Conservation (phyloP, 2,888 invertebrate species). For the Lacanobia oleracea region DNA sequence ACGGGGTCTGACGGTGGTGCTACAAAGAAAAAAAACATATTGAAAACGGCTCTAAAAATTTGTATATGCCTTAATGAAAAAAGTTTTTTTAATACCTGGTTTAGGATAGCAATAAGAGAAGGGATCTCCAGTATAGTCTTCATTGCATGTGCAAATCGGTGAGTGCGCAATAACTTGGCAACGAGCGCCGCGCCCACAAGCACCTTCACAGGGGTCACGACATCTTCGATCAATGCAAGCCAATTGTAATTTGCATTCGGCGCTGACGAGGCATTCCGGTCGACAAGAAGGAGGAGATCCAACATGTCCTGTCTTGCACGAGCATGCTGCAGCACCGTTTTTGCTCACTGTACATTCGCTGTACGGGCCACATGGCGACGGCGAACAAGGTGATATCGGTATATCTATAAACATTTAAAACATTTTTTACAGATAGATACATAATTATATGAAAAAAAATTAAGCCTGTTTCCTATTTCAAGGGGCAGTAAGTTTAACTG, state of each 20-base stretch:
- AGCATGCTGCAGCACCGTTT: constrained; percentile 92
- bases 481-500: constrained; percentile 11
- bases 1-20: constrained; percentile 72
- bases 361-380: constrained; percentile 95
- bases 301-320: constrained; percentile 93
- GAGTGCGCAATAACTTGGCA: constrained; percentile 94
- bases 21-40: constrained; percentile 65
- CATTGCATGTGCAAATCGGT: constrained; percentile 93
- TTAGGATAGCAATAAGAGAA: constrained; percentile 91
- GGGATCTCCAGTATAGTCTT: constrained; percentile 93
- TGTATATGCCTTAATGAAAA: background rate
- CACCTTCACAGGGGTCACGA: constrained; percentile 94
- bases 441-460: background rate
- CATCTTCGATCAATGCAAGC: constrained; percentile 94
- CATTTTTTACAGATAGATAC: background rate
- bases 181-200: constrained; percentile 93
- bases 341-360: constrained; percentile 91
- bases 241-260: constrained; percentile 92
- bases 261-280: constrained; percentile 94
- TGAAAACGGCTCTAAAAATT: background rate
- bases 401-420: constrained; percentile 49
- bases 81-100: constrained; percentile 83
- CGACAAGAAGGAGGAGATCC: constrained; percentile 94
- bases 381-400: constrained; percentile 90
- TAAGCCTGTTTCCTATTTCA: background rate